phyloP scores from a whole-genome alignment of 1,140 invertebrate species.

The Acromyrmex heyeri region DNA sequence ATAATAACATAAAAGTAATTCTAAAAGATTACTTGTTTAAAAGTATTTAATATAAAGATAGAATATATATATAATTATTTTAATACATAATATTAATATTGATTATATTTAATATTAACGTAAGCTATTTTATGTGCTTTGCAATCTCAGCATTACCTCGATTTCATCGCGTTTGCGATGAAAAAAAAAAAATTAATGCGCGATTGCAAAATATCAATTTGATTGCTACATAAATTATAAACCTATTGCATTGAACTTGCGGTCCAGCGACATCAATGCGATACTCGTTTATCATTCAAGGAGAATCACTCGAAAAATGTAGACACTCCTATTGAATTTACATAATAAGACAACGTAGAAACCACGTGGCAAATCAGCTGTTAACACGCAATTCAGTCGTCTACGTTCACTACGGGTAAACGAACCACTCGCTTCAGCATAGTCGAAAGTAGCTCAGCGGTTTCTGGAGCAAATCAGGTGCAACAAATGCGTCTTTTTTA shows the following conservation, averaged over 20 bases:
- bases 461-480: conserved; percentile 45
- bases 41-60: neutral
- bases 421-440: conserved; percentile 10
- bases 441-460: conserved; percentile 34
- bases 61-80: neutral
- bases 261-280: neutral
- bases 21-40: neutral
- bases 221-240: neutral
- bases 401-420: conserved; percentile 34
- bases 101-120: neutral
- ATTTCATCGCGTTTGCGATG: neutral
- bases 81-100: neutral
- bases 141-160: neutral
- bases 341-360: conserved; percentile 10
- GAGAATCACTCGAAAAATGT: neutral
- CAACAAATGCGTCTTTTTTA: conserved; percentile 30
- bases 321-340: conserved; percentile 41
- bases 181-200: conserved; percentile 1
- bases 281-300: conserved; percentile 7
- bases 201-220: neutral
- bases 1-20: neutral
- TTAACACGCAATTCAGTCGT: conserved; percentile 36
- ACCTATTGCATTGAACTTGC: conserved; percentile 10
- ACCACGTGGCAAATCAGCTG: conserved; percentile 44
- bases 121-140: neutral